Conservation (phyloP, 2,888 invertebrate genomes). For the Dichetophora obliterata region DNA sequence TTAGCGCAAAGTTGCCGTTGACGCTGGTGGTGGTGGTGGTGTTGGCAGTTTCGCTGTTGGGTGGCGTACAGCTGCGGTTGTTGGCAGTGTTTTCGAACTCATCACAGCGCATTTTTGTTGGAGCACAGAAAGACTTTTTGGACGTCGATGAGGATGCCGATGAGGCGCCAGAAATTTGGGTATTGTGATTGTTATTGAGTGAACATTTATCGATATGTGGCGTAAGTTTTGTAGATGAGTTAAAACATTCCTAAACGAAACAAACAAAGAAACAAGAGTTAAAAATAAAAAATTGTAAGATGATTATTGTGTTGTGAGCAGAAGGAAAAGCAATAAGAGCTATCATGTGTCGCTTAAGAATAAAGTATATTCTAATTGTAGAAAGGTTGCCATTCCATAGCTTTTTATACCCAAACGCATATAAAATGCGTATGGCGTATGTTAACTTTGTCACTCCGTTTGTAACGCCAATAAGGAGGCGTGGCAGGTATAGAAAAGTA, state of each 20-base stretch:
- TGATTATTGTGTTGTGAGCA: too few species aligned
- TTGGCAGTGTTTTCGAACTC: slow-evolving; percentile 13
- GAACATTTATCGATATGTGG: slow-evolving; percentile 54
- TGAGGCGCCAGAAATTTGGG: slow-evolving; percentile 21
- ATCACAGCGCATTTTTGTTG: slow-evolving; percentile 1
- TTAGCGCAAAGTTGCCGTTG: slow-evolving; percentile 16
- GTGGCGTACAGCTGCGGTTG: slow-evolving; percentile 53
- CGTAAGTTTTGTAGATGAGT: slow-evolving; percentile 58
- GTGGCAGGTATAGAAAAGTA: too few species aligned
- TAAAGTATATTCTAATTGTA: neutral
- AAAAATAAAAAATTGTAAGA: neutral
- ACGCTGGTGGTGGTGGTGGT: slow-evolving; percentile 14
- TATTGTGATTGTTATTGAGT: neutral
- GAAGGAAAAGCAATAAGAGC: too few species aligned
- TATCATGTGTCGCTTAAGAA: too few species aligned
- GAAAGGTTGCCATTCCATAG: too few species aligned
- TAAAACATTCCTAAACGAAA: slow-evolving; percentile 47
- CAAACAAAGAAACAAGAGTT: slow-evolving; percentile 16
- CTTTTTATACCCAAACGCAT: too few species aligned
- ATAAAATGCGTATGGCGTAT: too few species aligned
- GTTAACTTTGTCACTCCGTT: too few species aligned
- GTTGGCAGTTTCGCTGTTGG: slow-evolving; percentile 33
- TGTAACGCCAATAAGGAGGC: too few species aligned
- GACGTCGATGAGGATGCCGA: neutral
- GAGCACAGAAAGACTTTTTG: neutral